Conservation (phyloP, 2,888 invertebrate species). For the Meteorus colon region DNA sequence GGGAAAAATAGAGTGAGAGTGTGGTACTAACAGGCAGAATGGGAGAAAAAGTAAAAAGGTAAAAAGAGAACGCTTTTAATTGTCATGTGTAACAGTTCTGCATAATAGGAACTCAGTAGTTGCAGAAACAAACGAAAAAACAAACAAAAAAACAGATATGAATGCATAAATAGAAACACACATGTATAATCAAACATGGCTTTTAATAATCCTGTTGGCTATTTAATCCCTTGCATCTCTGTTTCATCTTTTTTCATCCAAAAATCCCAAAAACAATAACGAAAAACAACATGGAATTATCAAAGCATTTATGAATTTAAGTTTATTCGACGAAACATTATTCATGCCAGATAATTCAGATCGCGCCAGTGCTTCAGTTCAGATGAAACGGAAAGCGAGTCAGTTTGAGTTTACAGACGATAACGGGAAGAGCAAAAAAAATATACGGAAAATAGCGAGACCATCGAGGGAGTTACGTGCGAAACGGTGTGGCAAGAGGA, state of each 20-base stretch:
- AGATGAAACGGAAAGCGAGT: background rate
- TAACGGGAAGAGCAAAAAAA: background rate
- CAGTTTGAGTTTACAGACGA: background rate
- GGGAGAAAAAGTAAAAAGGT: background rate
- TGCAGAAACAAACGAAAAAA: background rate
- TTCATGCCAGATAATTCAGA: background rate
- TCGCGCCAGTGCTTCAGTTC: background rate
- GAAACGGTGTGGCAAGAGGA: constrained; percentile 1
- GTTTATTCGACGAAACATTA: background rate
- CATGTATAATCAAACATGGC: constrained; percentile 16
- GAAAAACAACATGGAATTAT: background rate
- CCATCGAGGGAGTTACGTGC: constrained; percentile 16
- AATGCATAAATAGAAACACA: constrained; percentile 32
- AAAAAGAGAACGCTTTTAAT: constrained; percentile 14
- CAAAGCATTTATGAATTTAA: background rate
- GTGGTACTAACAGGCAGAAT: background rate
- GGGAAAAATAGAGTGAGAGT: background rate
- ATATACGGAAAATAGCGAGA: background rate
- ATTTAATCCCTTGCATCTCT: background rate
- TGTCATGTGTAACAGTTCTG: constrained; percentile 8
- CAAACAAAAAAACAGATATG: background rate
- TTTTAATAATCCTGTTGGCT: constrained; percentile 18
- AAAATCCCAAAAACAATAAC: background rate
- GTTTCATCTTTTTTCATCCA: background rate
- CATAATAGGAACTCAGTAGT: constrained; percentile 13